Evolutionary conservation across 2,888 invertebrate species (phyloP), one percentile per base, ranked within the genome.

Genomic region (Platycnemis pennipes): DNA sequence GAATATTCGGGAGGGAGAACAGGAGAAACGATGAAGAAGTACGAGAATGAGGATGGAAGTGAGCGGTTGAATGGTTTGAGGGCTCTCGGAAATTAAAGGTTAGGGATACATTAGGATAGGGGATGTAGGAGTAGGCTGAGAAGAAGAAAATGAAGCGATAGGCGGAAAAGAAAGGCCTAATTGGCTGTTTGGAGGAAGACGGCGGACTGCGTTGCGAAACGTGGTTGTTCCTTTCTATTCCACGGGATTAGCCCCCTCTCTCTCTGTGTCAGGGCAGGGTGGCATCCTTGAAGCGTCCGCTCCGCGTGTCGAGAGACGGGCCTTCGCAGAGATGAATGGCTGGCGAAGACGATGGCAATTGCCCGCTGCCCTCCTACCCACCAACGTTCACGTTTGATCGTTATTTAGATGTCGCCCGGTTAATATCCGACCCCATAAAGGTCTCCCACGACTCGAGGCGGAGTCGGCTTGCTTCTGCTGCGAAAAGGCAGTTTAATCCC

Each of bases 331-430:
- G 77, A 77, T 37, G 77, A 77, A 77, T n/a, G 19, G 63, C 63
- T 8, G 63, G 8, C 3, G 77, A 77, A 37, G 77, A 77, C 77
- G 77, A 31, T 37, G 77, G 77, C 77, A 37, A 77, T 77, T 77
- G 77, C 77, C 77, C 37, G 77, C 37, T 26, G 77, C 77, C 77
- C 13, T n/a, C 37, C 11, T 22, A 31, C 77, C 77, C 7, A 3
- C 77, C 16, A 26, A 77, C 77, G 31, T 16, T 77, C 5, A 8
- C 37, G 77, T 77, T 77, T 77, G 77, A 77, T 77, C 77, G 77
- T 77, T 77, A 77, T 77, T 77, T 77, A 77, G 77, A 77, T 77
- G 77, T 77, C 77, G 31, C n/a, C 77, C 11, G 77, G 31, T 37
- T 77, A 77, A 77, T 77, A 77, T 77, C 77, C 77, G 77, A 77